Base-by-base conservation (phyloP, 2,797 vertebrate genomes). In the Triplophysa yarkandensis region DNA sequence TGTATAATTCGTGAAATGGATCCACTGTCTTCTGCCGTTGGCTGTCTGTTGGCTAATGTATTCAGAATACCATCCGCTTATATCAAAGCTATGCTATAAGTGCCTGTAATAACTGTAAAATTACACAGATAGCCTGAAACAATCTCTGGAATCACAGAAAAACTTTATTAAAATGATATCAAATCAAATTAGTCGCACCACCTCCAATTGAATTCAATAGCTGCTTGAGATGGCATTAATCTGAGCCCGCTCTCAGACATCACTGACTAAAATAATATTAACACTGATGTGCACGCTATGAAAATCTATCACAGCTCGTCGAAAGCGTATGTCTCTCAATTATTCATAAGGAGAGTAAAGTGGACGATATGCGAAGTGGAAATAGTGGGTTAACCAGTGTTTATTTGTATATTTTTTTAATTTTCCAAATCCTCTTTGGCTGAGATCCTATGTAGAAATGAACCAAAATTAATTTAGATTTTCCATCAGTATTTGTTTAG, bases 131-230 rank as follows among this genome's bases (percentile, higher is more conserved):
- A 96, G 96, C 96, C 96, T 95, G 95, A 97, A 98, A 98, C 96
- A 98, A 98, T 98, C 95, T 96, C 94, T 95, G 82, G 95, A 97
- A 98, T 98, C 88, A 98, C 97, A 82, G 96, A 95, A 97, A 96
- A 98, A 97, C 82, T 97, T 97, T 98, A 98, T 98, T 98, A 98
- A 98, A 98, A 98, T 95, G 98, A 98, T 98, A 98, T 98, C 95
- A 97, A 98, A 98, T 98, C 95, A 98, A 98, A 98, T 98, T 98
- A 98, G 95, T 94, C 89, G 46, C 95, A 95, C 94, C 92, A 93
- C 91, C 93, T 93, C 92, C 95, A 97, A 97, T 97, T 97, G 95
- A 96, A 97, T 97, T 97, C 96, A 97, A 95, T 96, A 97, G 97
- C 96, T 96, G 95, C 95, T 97, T 97, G 96, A 95, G 95, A 94